Percentiles rank a stretch among this genome's conserved stretches.
These are phyloP conservation scores for Falcunculus frontatus DNA, from an alignment of 2,113 vertebrate species.

Conservation along the genomic window DNA sequence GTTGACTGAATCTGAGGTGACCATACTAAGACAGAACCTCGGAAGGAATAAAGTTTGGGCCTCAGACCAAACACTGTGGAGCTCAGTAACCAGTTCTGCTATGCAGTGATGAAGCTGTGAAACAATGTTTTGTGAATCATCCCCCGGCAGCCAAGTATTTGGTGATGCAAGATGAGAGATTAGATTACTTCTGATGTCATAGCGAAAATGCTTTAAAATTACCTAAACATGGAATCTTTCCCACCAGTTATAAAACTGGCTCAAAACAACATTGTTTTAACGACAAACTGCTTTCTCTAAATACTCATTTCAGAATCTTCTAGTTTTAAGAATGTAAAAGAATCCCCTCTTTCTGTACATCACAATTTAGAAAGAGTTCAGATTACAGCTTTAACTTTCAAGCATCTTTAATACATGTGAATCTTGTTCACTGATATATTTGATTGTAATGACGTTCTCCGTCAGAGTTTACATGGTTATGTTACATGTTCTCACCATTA, in stretches of 20 bases:
- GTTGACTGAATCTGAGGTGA: not conserved
- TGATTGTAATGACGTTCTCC: not conserved
- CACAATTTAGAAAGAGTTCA: not conserved
- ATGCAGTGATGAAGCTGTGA: not conserved
- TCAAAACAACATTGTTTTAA: not conserved
- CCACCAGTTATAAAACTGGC: not conserved
- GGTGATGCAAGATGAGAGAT: not conserved
- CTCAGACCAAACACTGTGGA: not conserved
- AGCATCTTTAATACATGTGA: not conserved
- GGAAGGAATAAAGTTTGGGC: not conserved
- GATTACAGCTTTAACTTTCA: not conserved
- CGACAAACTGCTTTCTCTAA: not conserved
- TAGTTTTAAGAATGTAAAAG: not conserved
- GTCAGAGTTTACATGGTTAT: not conserved
- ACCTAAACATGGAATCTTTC: not conserved
- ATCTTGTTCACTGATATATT: not conserved
- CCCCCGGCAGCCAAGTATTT: not conserved
- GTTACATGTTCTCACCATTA: slow-evolving; percentile 26
- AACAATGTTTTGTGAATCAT: not conserved
- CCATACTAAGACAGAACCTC: not conserved
- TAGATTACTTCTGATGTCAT: not conserved
- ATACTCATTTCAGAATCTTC: not conserved
- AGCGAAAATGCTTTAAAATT: not conserved
- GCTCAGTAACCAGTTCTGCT: not conserved
- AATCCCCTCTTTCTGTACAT: not conserved